Evolutionary conservation across 2,113 vertebrate species (phyloP), one percentile per base, ranked within the genome.

Genomic region (Pleuronectes platessa): DNA sequence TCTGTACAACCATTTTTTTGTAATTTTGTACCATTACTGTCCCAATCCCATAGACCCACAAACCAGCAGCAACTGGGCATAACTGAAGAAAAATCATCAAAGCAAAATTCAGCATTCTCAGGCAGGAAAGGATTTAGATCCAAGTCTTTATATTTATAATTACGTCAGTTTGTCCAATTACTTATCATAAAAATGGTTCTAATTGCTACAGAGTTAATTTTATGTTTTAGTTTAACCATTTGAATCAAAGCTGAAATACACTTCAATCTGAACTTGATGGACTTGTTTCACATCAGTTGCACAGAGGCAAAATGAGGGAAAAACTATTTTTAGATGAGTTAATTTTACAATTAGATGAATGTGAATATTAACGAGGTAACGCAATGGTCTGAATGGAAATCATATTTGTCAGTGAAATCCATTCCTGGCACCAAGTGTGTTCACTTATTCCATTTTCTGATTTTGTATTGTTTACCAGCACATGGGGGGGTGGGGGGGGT

Each of bases 401-500:
- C 17, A 40, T 66, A 11, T 63, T 4, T 37, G 47, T 70, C 12
- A 8, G 40, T 47, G 24, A 45, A 59, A 69, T 5, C 8, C 23
- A n/a, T 24, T 64, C 54, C 61, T 23, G 21, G 35, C 51, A 26
- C 67, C 49, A 31, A 61, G 23, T 59, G 13, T 27, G 5, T 76
- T 85, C 82, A 62, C 85, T 75, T 71, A 68, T 68, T 82, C 71
- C 0, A 75, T 69, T 75, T 54, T 64, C 11, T 69, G 61, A 80
- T 84, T 86, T 62, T 24, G 27, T 58, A 63, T 83, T 88, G 77
- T 83, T 72, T 64, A 60, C 56, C 63, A 58, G 65, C 40, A 55
- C 26, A 73, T 15, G 37, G 59, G 74, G 49, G 49, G 37, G 59
- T 31, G 59, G 74, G 49, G 49, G 37, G 59, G 74, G 49, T 15